Evolutionary conservation across 2,113 vertebrate species (phyloP).

Genomic region (Microcebus murinus): DNA sequence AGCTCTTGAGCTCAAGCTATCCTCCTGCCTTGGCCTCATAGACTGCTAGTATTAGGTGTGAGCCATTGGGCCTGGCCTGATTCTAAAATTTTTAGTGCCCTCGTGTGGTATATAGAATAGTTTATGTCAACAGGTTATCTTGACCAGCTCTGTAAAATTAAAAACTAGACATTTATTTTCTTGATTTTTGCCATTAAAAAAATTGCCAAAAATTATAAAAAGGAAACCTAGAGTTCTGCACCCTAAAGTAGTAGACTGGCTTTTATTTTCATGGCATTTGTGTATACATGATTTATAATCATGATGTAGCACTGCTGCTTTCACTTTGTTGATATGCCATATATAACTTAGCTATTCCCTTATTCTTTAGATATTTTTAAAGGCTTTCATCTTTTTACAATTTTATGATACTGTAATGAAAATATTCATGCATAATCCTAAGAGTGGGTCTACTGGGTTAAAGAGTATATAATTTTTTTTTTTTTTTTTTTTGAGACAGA

Average conservation of each 20-base stretch:
- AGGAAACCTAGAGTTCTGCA: neutral
- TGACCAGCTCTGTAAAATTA: conserved; percentile 14
- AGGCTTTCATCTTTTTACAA: neutral
- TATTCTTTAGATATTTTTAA: neutral
- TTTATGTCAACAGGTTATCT: neutral
- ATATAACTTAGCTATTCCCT: neutral
- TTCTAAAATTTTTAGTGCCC: neutral
- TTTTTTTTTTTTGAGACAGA: too few species aligned
- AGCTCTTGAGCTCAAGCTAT: too few species aligned
- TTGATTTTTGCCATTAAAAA: conserved; percentile 15
- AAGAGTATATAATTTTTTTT: neutral
- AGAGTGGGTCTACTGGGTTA: neutral
- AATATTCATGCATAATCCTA: neutral
- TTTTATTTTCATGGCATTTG: conserved; percentile 32
- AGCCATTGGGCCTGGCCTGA: too few species aligned
- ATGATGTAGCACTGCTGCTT: neutral
- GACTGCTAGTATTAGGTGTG: too few species aligned
- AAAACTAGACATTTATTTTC: neutral
- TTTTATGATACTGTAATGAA: conserved; percentile 15
- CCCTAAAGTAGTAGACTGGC: neutral
- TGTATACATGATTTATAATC: neutral
- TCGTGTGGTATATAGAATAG: neutral
- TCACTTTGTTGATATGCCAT: neutral
- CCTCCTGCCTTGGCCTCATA: too few species aligned
- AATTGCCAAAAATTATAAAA: neutral